Evolutionary conservation across 2,797 vertebrate species (phyloP).

Genomic region (Falco peregrinus): DNA sequence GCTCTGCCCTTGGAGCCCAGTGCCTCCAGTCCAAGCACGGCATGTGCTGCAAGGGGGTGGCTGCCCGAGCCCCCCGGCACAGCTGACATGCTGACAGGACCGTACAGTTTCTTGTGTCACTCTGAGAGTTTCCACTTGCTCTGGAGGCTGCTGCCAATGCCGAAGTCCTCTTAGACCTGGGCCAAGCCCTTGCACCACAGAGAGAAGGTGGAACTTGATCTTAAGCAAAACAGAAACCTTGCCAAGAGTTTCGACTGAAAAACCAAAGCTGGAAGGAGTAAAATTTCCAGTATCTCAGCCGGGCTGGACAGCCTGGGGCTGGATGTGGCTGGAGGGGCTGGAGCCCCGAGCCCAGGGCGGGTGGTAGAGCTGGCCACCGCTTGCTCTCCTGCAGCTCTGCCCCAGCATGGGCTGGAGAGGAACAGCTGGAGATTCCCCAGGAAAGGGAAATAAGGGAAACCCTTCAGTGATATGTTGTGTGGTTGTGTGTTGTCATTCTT

Average conservation of each 20-base stretch:
- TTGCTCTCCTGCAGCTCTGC: not conserved
- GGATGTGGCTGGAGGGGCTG: not conserved
- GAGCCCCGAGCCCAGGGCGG: not conserved
- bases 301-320: not conserved
- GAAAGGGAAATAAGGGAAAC: not conserved
- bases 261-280: not conserved
- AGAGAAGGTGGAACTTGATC: conserved; percentile 68
- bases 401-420: not conserved
- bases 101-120: not conserved
- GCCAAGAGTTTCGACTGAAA: conserved; percentile 52
- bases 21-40: not conserved
- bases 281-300: conserved; percentile 19
- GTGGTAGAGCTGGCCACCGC: not conserved
- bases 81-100: not conserved
- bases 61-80: not conserved
- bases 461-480: not conserved
- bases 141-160: not conserved
- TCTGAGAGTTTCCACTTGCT: not conserved
- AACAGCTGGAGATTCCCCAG: not conserved
- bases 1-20: not conserved
- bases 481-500: fast-evolving
- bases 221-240: conserved; percentile 50
- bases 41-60: fast-evolving
- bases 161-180: conserved; percentile 8
- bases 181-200: conserved; percentile 42